A percentile compares a stretch with the other conserved stretches of the same genome.
Conservation (phyloP, 1,140 invertebrate species). For the Drosophila repleta region DNA sequence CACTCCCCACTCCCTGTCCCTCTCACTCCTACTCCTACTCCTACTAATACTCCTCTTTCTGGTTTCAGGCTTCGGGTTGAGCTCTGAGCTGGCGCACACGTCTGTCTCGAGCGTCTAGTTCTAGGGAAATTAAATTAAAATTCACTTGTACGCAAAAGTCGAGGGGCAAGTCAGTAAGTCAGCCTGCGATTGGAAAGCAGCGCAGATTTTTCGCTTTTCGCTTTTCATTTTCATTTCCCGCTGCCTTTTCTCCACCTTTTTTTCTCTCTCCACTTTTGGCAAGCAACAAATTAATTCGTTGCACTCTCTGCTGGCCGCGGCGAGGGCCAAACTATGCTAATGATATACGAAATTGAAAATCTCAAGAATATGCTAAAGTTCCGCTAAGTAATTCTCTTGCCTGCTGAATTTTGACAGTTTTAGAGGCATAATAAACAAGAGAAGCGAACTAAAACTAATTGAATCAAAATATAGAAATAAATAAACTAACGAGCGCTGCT, state of each 20-base stretch:
- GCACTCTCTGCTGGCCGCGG: constrained; percentile 43
- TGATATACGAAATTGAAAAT: constrained; percentile 75
- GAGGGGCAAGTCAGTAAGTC: constrained; percentile 68
- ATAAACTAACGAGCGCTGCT: too few species aligned
- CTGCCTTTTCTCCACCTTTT: not conserved
- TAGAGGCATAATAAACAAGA: not conserved
- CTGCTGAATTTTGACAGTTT: too few species aligned
- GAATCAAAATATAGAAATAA: not conserved
- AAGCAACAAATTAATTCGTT: constrained; percentile 79
- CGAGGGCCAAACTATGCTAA: constrained; percentile 67
- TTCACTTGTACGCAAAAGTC: constrained; percentile 78
- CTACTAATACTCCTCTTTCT: not conserved
- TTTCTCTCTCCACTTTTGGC: constrained; percentile 11
- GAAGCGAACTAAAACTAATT: not conserved
- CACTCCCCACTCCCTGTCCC: not conserved
- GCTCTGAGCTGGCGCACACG: constrained; percentile 60
- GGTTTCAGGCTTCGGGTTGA: constrained; percentile 16
- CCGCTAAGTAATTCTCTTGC: constrained; percentile 12
- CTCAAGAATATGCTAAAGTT: constrained; percentile 68
- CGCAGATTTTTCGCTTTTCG: constrained; percentile 72
- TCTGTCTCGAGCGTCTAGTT: constrained; percentile 77
- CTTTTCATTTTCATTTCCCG: constrained; percentile 36
- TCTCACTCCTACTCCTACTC: not conserved
- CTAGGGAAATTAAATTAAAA: constrained; percentile 81
- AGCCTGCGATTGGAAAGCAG: constrained; percentile 71